Evolutionary conservation across 2,888 invertebrate species (phyloP), one percentile per base, ranked within the genome.

Genomic region (Archaeoteleia sp.): DNA sequence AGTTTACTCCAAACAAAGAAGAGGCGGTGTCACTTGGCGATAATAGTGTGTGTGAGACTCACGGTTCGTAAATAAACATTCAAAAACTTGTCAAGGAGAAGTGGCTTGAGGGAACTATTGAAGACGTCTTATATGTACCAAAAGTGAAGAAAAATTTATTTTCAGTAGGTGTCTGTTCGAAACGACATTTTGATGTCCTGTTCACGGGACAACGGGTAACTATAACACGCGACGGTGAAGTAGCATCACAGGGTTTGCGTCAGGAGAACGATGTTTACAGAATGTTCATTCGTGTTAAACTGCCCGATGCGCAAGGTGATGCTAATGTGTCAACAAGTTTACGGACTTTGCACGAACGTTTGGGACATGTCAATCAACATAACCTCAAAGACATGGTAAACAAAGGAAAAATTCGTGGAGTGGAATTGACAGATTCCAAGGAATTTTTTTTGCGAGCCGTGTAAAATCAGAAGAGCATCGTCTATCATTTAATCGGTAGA

Each of bases 391-490:
- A 37, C 0, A 54, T 66, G 39, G 10, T 42, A n/a, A 15, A 35
- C 10, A 61, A 55, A 10, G 35, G 23, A 4, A n/a, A 27, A 1
- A 35, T 61, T 0, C 15, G n/a, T 1, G 61, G 65, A 9, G 20
- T 61, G 3, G 42, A 62, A 3, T 1, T 62, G 1, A 9, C 25
- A 0, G 54, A 67, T 13, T 30, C 20, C n/a, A 51, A 69, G 5
- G 43, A 67, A 39, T n/a, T 66, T 75, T 15, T 68, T 74, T 35
- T 77, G 76, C 46, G 74, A 74, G 51, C 12, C 71, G 8, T 77
- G 74, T 65, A 55, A 63, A 17, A 55, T 70, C 5, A 73, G 75
- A 8, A 77, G 77, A 42, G 40, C 70, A 75, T 60, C 58, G 67
- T 46, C 27, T 60, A 5, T 39, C 60, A 2, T 68, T 63, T 29